phyloP scores from a whole-genome alignment of 2,797 vertebrate genomes.

The Lophius americanus region DNA sequence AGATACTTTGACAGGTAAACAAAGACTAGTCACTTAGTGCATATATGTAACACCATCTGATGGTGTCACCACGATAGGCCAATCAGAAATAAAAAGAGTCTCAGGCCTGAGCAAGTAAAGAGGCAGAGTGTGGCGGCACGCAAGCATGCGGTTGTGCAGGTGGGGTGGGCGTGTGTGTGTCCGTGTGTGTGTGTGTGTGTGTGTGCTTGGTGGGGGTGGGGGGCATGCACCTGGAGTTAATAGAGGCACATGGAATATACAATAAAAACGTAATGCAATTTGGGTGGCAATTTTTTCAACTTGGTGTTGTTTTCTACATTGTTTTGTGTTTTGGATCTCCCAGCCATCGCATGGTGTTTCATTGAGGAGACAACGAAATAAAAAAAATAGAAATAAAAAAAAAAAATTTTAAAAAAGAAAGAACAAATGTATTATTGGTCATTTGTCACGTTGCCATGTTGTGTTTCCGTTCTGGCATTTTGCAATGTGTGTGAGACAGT shows the following conservation, averaged over 20 bases:
- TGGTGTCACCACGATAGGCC: conserved; percentile 72
- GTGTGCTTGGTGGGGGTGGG: conserved; percentile 10
- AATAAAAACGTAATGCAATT: conserved; percentile 45
- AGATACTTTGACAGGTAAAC: conserved; percentile 75
- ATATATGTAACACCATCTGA: conserved; percentile 74
- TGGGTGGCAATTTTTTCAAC: conserved; percentile 42
- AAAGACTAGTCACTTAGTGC: conserved; percentile 79
- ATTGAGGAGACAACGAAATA: conserved; percentile 74
- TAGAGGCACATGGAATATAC: conserved; percentile 28
- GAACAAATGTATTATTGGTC: conserved; percentile 73
- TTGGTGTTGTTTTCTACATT: conserved; percentile 5
- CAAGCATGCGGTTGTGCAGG: conserved; percentile 54
- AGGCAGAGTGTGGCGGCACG: conserved; percentile 40
- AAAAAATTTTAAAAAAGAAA: conserved; percentile 52
- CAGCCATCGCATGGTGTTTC: conserved; percentile 80
- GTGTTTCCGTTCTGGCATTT: conserved; percentile 70
- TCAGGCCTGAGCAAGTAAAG: conserved; percentile 63
- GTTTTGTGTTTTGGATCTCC: conserved; percentile 66
- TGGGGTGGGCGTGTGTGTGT: conserved; percentile 11
- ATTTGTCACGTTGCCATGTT: conserved; percentile 72
- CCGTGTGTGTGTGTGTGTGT: not conserved
- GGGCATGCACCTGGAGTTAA: conserved; percentile 34
- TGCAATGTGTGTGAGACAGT: conserved; percentile 62
- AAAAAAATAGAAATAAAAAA: conserved; percentile 35
- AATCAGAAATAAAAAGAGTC: conserved; percentile 69